Conservation (phyloP, 2,888 invertebrate genomes). For the Coremacera marginata region DNA sequence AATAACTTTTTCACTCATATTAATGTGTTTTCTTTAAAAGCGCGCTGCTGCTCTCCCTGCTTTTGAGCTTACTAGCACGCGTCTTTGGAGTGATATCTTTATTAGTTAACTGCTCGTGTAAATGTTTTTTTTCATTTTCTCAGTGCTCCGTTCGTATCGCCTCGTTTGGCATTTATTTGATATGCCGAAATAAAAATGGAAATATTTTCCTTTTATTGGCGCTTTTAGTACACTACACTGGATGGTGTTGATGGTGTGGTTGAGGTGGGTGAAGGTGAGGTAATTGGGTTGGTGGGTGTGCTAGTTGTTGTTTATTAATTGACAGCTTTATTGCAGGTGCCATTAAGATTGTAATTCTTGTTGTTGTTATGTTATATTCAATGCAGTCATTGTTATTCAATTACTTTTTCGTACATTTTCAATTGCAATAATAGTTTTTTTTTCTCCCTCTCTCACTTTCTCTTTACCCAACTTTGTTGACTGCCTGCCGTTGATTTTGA, state of each 20-base stretch:
- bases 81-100: conserved; percentile 51
- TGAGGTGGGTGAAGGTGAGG: not conserved
- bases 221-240: not conserved
- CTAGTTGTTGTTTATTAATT: conserved; percentile 59
- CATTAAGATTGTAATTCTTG: conserved; percentile 20
- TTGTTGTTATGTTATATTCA: not conserved
- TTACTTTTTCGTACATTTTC: conserved; percentile 10
- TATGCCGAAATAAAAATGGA: conserved; percentile 42
- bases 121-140: conserved; percentile 29
- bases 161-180: conserved; percentile 52
- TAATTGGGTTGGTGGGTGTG: conserved; percentile 26
- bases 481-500: too few species aligned
- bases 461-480: too few species aligned
- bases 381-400: conserved; percentile 30
- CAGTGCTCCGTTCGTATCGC: conserved; percentile 42
- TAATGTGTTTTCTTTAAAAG: not conserved
- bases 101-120: conserved; percentile 50
- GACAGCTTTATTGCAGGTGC: conserved; percentile 59
- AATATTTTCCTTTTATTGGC: conserved; percentile 17
- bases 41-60: not conserved
- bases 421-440: conserved; percentile 17
- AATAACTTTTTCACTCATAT: not conserved
- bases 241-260: not conserved
- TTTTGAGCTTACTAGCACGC: not conserved
- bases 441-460: too few species aligned